Percentiles rank a stretch among this genome's conserved stretches.
Evolutionary conservation across 2,113 vertebrate species (phyloP).

Genomic region (Brachionichthys hirsutus): DNA sequence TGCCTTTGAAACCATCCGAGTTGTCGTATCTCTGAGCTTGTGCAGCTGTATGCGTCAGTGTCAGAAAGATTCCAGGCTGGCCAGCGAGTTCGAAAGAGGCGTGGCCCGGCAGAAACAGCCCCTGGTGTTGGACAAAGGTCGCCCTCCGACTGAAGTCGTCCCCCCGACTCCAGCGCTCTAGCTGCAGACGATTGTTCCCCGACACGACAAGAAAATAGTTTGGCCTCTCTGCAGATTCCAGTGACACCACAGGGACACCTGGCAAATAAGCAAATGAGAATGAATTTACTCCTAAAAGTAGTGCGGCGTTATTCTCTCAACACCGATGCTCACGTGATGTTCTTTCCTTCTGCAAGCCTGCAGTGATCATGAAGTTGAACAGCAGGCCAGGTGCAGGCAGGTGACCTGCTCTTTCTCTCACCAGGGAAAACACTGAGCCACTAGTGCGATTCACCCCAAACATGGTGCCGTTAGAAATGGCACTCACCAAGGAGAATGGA

Average conservation of each 20-base stretch:
- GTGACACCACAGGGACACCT: slow-evolving; percentile 87
- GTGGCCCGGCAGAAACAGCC: slow-evolving; percentile 86
- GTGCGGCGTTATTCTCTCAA: background rate
- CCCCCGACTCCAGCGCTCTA: slow-evolving; percentile 86
- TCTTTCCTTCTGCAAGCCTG: slow-evolving; percentile 89
- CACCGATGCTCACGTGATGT: slow-evolving; percentile 83
- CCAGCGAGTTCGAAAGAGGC: slow-evolving; percentile 88
- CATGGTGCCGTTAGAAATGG: slow-evolving; percentile 83
- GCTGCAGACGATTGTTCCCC: slow-evolving; percentile 71
- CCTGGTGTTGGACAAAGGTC: slow-evolving; percentile 92
- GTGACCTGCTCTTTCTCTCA: slow-evolving; percentile 73
- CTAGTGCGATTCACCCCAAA: slow-evolving; percentile 89
- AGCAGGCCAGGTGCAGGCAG: slow-evolving; percentile 73
- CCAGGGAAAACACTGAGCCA: slow-evolving; percentile 85
- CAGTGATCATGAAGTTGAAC: slow-evolving; percentile 96
- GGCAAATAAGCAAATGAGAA: background rate
- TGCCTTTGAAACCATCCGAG: slow-evolving; percentile 86
- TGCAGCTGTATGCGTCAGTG: slow-evolving; percentile 77
- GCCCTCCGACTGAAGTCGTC: slow-evolving; percentile 81
- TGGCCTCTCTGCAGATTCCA: slow-evolving; percentile 95
- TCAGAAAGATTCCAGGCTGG: slow-evolving; percentile 89
- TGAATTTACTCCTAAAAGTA: background rate
- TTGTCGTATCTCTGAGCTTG: slow-evolving; percentile 85
- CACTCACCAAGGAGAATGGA: slow-evolving; percentile 88
- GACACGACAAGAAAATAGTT: slow-evolving; percentile 90